Percentiles rank a stretch among this genome's conserved stretches.
phyloP scores from a whole-genome alignment of 2,797 vertebrate species.

The Poeciliopsis paucimaculata region DNA sequence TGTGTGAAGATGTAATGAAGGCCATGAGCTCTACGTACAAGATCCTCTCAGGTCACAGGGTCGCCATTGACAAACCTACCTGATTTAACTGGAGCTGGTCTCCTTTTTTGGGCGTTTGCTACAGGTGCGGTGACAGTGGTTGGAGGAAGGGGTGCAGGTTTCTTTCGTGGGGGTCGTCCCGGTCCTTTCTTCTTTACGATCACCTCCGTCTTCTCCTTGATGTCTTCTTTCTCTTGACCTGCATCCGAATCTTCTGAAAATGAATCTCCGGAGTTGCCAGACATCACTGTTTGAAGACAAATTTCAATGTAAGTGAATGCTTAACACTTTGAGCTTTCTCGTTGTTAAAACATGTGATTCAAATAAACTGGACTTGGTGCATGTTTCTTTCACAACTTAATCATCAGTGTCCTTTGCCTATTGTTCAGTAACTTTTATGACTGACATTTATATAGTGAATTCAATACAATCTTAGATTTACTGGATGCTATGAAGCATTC shows the following conservation, averaged over 20 bases:
- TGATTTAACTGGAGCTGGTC: slow-evolving; percentile 78
- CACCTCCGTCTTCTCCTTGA: slow-evolving; percentile 67
- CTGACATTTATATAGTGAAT: too few species aligned
- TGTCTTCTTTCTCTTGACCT: slow-evolving; percentile 70
- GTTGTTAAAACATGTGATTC: too few species aligned
- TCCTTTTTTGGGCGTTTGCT: slow-evolving; percentile 71
- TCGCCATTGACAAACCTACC: slow-evolving; percentile 52
- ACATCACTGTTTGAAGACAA: slow-evolving; percentile 76
- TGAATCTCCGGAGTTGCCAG: slow-evolving; percentile 82
- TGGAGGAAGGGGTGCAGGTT: slow-evolving; percentile 42
- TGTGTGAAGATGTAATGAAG: slow-evolving; percentile 22
- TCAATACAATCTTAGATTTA: too few species aligned
- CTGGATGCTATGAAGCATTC: too few species aligned
- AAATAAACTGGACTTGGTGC: too few species aligned
- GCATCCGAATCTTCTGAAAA: slow-evolving; percentile 80
- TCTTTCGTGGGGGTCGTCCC: slow-evolving; percentile 72
- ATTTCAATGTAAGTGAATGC: neutral
- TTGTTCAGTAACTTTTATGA: too few species aligned
- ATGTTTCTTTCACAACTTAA: too few species aligned
- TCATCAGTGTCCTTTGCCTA: too few species aligned
- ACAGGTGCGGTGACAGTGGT: slow-evolving; percentile 43
- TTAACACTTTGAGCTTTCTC: too few species aligned
- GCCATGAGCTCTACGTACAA: neutral
- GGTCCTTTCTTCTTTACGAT: slow-evolving; percentile 74
- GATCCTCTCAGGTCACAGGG: neutral